Percentiles rank a stretch among this genome's conserved stretches.
phyloP scores from a whole-genome alignment of 2,113 vertebrate species.

The Callopanchax toddi region DNA sequence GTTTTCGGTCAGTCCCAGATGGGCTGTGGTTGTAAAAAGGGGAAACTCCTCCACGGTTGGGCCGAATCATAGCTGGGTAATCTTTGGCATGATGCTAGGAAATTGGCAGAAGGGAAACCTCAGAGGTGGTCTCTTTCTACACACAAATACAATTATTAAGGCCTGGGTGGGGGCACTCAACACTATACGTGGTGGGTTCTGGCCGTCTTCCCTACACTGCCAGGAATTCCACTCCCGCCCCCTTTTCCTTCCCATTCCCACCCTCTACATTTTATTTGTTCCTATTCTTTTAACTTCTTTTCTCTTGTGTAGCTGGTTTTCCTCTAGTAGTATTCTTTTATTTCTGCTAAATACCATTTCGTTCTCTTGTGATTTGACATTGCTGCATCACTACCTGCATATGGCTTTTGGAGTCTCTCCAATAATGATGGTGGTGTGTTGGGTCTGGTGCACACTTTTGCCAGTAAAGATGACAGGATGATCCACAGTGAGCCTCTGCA shows the following conservation, averaged over 20 bases:
- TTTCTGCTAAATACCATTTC: not conserved
- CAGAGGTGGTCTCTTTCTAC: constrained; percentile 75
- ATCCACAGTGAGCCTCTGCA: constrained; percentile 35
- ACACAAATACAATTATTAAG: constrained; percentile 36
- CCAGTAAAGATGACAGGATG: constrained; percentile 82
- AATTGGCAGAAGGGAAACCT: constrained; percentile 73
- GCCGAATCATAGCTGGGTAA: constrained; percentile 68
- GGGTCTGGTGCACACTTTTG: constrained; percentile 71
- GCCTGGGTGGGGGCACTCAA: constrained; percentile 68
- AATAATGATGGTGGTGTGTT: constrained; percentile 80
- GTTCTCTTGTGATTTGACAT: not conserved
- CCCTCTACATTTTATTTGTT: not conserved
- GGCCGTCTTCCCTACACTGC: constrained; percentile 60
- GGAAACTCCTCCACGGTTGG: constrained; percentile 62
- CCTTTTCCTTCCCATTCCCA: constrained; percentile 1
- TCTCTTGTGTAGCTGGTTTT: not conserved
- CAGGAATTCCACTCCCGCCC: constrained; percentile 62
- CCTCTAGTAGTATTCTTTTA: no score
- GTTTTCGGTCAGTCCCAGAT: constrained; percentile 58
- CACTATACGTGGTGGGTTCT: constrained; percentile 62
- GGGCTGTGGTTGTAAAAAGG: constrained; percentile 55
- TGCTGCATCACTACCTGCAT: constrained; percentile 78
- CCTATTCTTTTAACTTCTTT: no score
- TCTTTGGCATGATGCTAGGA: constrained; percentile 72
- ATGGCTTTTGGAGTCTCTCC: constrained; percentile 86